These are phyloP conservation scores for Emydoidea blandingii DNA, from an alignment of 2,797 vertebrate species.

Conservation along the genomic window DNA sequence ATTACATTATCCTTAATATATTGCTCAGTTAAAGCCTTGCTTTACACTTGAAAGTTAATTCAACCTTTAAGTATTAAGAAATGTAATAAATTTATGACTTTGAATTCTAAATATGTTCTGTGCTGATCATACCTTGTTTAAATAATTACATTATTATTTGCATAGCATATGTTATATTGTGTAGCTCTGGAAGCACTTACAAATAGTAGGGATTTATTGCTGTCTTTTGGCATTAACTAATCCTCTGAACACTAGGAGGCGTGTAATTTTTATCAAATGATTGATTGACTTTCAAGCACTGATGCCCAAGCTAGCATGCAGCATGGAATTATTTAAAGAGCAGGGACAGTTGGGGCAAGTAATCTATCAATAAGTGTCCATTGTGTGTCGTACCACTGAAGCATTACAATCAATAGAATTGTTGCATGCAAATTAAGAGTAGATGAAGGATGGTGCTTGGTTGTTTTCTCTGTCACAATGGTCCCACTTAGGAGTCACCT, in stretches of 20 bases:
- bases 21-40: conserved; percentile 24
- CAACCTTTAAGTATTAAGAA: neutral
- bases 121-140: neutral
- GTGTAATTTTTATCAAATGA: neutral
- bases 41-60: neutral
- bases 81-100: neutral
- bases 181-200: neutral
- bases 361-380: neutral
- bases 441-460: neutral
- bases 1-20: neutral
- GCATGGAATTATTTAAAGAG: neutral
- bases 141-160: neutral
- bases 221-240: neutral
- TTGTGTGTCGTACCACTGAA: neutral
- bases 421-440: neutral
- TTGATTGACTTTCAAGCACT: neutral
- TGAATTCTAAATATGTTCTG: neutral
- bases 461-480: neutral
- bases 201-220: neutral
- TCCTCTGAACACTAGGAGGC: neutral
- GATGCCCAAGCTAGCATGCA: neutral
- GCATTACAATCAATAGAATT: neutral
- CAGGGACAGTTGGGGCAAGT: neutral
- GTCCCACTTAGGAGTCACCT: neutral
- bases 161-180: neutral